A percentile compares a stretch with the other conserved stretches of the same genome.
phyloP scores from a whole-genome alignment of 2,113 vertebrate genomes.

The Rhea pennata region DNA sequence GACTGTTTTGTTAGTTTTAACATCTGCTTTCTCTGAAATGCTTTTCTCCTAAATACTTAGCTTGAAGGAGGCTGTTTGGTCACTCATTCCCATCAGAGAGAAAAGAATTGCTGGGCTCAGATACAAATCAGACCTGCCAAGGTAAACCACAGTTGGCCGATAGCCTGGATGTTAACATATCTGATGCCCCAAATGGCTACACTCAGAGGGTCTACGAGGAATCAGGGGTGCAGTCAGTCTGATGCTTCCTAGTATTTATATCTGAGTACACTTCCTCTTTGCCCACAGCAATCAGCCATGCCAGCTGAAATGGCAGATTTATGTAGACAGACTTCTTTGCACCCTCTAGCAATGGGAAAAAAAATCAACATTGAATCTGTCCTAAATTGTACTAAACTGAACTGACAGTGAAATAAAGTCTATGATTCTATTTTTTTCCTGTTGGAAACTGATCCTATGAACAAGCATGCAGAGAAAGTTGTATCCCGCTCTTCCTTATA shows the following conservation, averaged over 20 bases:
- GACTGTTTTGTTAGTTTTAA: not conserved
- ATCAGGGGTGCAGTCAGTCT: not conserved
- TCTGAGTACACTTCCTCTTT: not conserved
- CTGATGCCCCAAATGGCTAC: not conserved
- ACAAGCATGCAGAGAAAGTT: not conserved
- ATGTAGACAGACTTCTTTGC: not conserved
- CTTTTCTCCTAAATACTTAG: not conserved
- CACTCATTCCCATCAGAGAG: not conserved
- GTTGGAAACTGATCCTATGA: not conserved
- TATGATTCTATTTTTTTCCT: slow-evolving; percentile 13
- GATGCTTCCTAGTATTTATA: not conserved
- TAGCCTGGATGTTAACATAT: slow-evolving; percentile 5
- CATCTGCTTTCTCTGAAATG: not conserved
- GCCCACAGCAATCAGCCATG: not conserved
- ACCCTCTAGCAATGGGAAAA: not conserved
- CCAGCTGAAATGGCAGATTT: not conserved
- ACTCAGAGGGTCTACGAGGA: not conserved
- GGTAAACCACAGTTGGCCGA: slow-evolving; percentile 16
- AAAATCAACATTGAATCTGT: not conserved
- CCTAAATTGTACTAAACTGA: not conserved
- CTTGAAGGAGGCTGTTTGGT: slow-evolving; percentile 19
- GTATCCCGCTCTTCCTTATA: not conserved
- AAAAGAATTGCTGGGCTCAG: slow-evolving; percentile 2
- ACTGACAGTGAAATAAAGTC: not conserved
- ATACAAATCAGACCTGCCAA: slow-evolving; percentile 13